These are phyloP conservation scores for Serrognathus titanus DNA, from an alignment of 2,888 invertebrate genomes.

Conservation along the genomic window DNA sequence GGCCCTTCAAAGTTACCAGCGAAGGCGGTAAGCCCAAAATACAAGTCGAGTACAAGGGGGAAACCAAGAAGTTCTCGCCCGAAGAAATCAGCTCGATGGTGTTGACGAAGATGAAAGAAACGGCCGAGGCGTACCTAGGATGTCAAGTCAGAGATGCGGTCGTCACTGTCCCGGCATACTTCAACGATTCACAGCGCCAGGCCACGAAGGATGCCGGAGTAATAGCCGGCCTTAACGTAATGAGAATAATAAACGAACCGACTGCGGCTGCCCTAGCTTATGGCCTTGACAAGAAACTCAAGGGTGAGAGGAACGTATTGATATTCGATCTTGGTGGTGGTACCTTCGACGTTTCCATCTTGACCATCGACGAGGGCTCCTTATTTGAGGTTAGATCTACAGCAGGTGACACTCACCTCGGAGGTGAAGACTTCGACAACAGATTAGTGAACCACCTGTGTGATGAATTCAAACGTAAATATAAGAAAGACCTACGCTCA, in stretches of 20 bases:
- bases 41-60: slow-evolving; percentile 61
- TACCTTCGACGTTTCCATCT: slow-evolving; percentile 67
- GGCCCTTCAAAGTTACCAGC: slow-evolving; percentile 69
- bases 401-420: slow-evolving; percentile 54
- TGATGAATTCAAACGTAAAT: slow-evolving; percentile 70
- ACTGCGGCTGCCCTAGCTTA: slow-evolving; percentile 60
- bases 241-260: slow-evolving; percentile 64
- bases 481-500: slow-evolving; percentile 63
- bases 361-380: slow-evolving; percentile 61
- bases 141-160: slow-evolving; percentile 67
- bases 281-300: slow-evolving; percentile 50
- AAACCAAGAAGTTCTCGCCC: slow-evolving; percentile 61
- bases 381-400: slow-evolving; percentile 56
- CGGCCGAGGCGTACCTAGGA: slow-evolving; percentile 69
- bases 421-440: slow-evolving; percentile 54
- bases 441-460: slow-evolving; percentile 64
- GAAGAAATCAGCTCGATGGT: slow-evolving; percentile 73
- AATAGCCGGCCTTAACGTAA: slow-evolving; percentile 65
- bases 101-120: slow-evolving; percentile 59
- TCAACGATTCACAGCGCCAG: slow-evolving; percentile 64
- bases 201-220: slow-evolving; percentile 67
- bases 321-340: slow-evolving; percentile 59
- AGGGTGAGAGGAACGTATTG: slow-evolving; percentile 48
- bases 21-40: slow-evolving; percentile 62
- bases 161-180: slow-evolving; percentile 77